phyloP scores from a whole-genome alignment of 2,888 invertebrate genomes.

The Melanostoma scalare region DNA sequence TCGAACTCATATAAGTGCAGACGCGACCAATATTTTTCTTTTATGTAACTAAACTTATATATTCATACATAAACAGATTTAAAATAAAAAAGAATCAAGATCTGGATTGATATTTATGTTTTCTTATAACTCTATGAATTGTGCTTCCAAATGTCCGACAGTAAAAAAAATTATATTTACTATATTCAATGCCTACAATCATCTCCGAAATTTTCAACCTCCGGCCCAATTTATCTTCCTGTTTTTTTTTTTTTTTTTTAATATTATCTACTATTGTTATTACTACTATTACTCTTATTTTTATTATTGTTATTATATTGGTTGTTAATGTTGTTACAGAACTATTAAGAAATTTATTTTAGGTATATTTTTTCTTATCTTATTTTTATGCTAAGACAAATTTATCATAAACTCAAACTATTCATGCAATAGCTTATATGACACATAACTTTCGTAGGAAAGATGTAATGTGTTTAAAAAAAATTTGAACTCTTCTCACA shows the following conservation, averaged over 20 bases:
- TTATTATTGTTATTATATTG: conserved; percentile 33
- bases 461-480: too few relatives aligned
- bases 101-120: neutral
- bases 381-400: too few relatives aligned
- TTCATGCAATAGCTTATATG: too few relatives aligned
- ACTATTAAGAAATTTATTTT: neutral
- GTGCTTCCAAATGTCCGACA: conserved; percentile 79
- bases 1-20: conserved; percentile 42
- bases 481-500: too few relatives aligned
- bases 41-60: neutral
- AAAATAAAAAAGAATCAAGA: too few relatives aligned
- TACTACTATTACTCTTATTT: conserved; percentile 49
- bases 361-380: neutral
- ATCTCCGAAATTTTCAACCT: conserved; percentile 77
- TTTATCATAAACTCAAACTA: too few relatives aligned
- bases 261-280: conserved; percentile 60
- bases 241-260: conserved; percentile 74
- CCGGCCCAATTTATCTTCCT: conserved; percentile 80
- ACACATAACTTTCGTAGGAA: too few relatives aligned
- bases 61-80: neutral
- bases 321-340: conserved; percentile 49
- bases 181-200: conserved; percentile 77
- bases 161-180: conserved; percentile 73
- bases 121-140: conserved; percentile 75
- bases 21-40: neutral